Conservation (phyloP, 1,140 invertebrate genomes). For the Drosophila auraria region DNA sequence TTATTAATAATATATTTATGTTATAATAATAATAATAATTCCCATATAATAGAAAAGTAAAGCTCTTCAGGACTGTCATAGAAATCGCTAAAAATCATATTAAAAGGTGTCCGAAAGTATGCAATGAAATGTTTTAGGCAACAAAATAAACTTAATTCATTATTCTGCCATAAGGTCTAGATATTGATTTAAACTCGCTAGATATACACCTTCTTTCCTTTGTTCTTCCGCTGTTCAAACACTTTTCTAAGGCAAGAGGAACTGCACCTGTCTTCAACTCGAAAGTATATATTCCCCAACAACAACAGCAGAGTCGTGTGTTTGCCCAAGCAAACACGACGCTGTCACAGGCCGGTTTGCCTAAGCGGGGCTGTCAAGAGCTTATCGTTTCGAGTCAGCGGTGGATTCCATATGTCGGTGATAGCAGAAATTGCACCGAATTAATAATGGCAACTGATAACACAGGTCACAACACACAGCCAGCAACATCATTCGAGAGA, state of each 20-base stretch:
- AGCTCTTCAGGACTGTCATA: no score
- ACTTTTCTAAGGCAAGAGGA: background rate
- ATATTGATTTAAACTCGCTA: constrained; percentile 14
- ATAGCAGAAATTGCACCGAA: constrained; percentile 9
- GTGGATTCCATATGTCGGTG: background rate
- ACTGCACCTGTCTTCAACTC: background rate
- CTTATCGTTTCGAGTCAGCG: constrained; percentile 27
- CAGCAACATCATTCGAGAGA: background rate
- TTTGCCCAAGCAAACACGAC: constrained; percentile 18
- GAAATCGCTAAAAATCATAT: no score
- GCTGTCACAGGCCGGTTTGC: constrained; percentile 20
- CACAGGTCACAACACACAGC: constrained; percentile 19
- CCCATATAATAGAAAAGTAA: no score
- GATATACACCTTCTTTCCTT: constrained; percentile 3
- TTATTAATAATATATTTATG: no score
- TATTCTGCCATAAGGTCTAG: no score
- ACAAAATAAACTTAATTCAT: no score
- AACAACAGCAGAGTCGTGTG: background rate
- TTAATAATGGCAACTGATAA: constrained; percentile 29
- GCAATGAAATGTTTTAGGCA: no score
- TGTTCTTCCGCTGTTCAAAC: constrained; percentile 2
- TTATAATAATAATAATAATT: no score
- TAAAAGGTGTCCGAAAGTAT: no score
- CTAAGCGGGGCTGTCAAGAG: constrained; percentile 25
- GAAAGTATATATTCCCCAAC: background rate